Evolutionary conservation across 1,140 invertebrate species (phyloP).

Genomic region (Drosophila sturtevanti): DNA sequence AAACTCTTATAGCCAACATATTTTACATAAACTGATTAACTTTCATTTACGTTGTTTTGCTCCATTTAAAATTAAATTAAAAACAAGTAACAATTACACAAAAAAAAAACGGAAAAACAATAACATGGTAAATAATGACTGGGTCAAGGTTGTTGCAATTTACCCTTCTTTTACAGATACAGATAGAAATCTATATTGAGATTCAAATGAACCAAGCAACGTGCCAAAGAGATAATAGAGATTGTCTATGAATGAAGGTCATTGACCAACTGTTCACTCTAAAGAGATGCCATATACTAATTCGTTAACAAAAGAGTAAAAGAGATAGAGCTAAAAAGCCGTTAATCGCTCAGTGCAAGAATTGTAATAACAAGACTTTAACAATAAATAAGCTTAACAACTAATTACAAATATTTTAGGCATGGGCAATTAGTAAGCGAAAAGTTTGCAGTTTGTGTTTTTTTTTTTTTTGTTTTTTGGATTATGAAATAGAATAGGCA

Average conservation of each 20-base stretch:
- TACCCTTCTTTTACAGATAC: conserved; percentile 48
- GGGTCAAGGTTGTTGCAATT: conserved; percentile 46
- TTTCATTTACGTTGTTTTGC: not conserved
- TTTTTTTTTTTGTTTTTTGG: conserved; percentile 21
- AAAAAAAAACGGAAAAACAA: conserved; percentile 22
- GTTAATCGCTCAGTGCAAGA: conserved; percentile 29
- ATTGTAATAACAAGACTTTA: conserved; percentile 35
- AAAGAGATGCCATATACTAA: too few species aligned
- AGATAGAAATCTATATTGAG: conserved; percentile 1
- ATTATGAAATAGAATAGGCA: conserved; percentile 80
- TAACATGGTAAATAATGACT: conserved; percentile 30
- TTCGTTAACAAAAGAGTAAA: too few species aligned
- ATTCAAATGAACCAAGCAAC: conserved; percentile 25
- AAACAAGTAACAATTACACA: conserved; percentile 10
- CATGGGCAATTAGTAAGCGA: conserved; percentile 70
- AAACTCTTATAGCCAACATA: not conserved
- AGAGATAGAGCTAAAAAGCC: conserved; percentile 16
- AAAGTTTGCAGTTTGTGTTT: conserved; percentile 34
- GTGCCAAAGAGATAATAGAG: conserved; percentile 16
- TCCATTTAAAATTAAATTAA: not conserved
- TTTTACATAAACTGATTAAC: not conserved
- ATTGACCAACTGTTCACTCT: conserved; percentile 44
- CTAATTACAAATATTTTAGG: conserved; percentile 23
- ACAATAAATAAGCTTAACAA: conserved; percentile 10
- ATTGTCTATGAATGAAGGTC: conserved; percentile 43